phyloP scores from a whole-genome alignment of 2,113 vertebrate species.

The Brachirus orientalis region DNA sequence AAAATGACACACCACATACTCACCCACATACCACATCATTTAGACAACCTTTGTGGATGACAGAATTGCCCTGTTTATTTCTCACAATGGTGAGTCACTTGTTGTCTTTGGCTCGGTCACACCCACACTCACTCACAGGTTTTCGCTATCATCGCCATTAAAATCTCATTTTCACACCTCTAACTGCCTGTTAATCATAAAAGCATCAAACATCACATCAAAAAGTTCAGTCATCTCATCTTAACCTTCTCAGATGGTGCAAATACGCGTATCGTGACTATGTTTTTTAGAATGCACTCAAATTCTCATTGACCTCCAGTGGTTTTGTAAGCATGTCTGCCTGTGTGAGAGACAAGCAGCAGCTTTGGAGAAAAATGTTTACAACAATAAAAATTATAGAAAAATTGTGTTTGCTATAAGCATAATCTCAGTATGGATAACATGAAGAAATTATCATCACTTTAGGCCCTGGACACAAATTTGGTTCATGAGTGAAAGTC shows the following conservation, averaged over 20 bases:
- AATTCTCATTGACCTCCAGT: constrained; percentile 11
- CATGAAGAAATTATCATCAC: no score
- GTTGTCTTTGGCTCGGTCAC: background rate
- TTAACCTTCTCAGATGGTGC: constrained; percentile 1
- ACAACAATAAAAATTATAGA: no score
- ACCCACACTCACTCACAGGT: no score
- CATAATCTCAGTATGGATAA: no score
- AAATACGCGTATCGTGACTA: constrained; percentile 16
- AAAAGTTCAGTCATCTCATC: constrained; percentile 18
- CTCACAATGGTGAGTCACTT: background rate
- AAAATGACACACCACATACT: no score
- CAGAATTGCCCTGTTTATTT: constrained; percentile 11
- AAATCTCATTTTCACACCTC: constrained; percentile 40
- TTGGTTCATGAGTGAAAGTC: no score
- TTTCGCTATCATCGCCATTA: constrained; percentile 42
- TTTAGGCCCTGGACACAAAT: no score
- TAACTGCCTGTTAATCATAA: constrained; percentile 37
- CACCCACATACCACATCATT: background rate
- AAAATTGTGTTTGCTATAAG: no score
- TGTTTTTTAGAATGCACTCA: constrained; percentile 24
- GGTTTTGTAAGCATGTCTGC: background rate
- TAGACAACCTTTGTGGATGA: background rate
- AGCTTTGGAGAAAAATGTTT: no score
- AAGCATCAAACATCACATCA: constrained; percentile 12
- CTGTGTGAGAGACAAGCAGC: no score